These are phyloP conservation scores for Mylabris phalerata DNA, from an alignment of 1,140 invertebrate species.

Conservation along the genomic window DNA sequence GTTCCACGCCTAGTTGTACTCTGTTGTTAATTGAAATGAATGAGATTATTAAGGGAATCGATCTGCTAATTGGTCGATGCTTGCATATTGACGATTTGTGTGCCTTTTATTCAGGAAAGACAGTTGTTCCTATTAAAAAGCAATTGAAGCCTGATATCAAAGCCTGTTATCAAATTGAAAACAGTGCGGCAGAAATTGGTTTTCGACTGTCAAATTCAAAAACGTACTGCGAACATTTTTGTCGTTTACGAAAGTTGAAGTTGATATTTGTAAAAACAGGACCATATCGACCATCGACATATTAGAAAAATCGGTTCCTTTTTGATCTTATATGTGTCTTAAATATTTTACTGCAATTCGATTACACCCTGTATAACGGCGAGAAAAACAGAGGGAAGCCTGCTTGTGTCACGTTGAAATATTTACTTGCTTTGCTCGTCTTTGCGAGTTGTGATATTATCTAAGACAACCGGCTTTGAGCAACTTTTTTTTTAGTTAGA, in stretches of 20 bases:
- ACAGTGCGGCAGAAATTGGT: not conserved
- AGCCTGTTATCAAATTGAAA: not conserved
- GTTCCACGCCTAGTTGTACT: constrained; percentile 11
- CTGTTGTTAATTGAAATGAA: constrained; percentile 19
- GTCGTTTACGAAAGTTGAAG: not conserved
- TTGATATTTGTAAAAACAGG: too few relatives aligned
- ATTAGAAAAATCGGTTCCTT: too few relatives aligned
- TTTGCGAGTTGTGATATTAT: too few relatives aligned
- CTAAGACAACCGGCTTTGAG: too few relatives aligned
- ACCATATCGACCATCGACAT: too few relatives aligned
- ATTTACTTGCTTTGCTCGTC: too few relatives aligned
- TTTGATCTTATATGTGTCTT: too few relatives aligned
- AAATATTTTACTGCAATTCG: too few relatives aligned
- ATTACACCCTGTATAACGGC: too few relatives aligned
- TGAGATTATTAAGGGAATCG: not conserved
- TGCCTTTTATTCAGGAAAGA: constrained; percentile 1
- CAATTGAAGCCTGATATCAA: not conserved
- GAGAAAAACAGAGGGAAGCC: too few relatives aligned
- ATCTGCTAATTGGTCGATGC: not conserved
- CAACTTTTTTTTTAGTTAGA: too few relatives aligned
- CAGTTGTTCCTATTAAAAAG: not conserved
- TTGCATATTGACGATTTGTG: constrained; percentile 16
- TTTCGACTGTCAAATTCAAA: constrained; percentile 9
- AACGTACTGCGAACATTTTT: constrained; percentile 6
- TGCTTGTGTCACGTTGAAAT: too few relatives aligned